A percentile compares a stretch with the other conserved stretches of the same genome.
Evolutionary conservation across 2,888 invertebrate genomes (phyloP).

Genomic region (Hemistola chrysoprasaria): DNA sequence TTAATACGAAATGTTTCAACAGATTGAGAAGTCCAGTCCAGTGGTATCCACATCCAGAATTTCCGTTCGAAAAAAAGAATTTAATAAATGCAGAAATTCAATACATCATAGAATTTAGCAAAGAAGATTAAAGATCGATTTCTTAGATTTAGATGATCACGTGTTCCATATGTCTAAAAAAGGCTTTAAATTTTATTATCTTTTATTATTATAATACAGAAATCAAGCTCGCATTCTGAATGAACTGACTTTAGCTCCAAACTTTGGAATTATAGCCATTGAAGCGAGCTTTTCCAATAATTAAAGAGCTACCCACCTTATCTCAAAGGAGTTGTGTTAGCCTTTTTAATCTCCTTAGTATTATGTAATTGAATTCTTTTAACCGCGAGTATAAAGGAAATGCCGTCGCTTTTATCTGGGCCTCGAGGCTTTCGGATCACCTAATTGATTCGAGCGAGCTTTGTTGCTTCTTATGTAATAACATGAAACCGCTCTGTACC

Average conservation of each 20-base stretch:
- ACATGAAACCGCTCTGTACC: conserved; percentile 32
- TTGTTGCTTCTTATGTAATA: conserved; percentile 50
- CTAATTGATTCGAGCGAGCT: conserved; percentile 65
- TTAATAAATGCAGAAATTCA: conserved; percentile 55
- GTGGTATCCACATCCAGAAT: conserved; percentile 58
- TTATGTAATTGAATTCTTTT: conserved; percentile 78
- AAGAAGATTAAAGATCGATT: conserved; percentile 53
- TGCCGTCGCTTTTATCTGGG: conserved; percentile 66
- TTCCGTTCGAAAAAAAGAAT: conserved; percentile 68
- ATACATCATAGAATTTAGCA: conserved; percentile 57
- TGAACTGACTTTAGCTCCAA: conserved; percentile 39
- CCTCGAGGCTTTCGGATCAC: conserved; percentile 59
- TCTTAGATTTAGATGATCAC: too few relatives aligned
- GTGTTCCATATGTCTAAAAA: too few relatives aligned
- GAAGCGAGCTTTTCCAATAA: conserved; percentile 51
- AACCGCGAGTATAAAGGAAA: conserved; percentile 72
- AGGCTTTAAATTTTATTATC: too few relatives aligned
- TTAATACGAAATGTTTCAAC: neutral
- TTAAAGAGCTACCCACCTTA: conserved; percentile 62
- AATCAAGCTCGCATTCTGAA: conserved; percentile 29
- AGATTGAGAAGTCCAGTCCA: conserved; percentile 11
- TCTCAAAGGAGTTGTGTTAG: conserved; percentile 70
- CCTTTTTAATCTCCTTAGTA: conserved; percentile 74
- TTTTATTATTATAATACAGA: too few relatives aligned
- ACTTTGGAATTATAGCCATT: conserved; percentile 46